Evolutionary conservation across 2,888 invertebrate species (phyloP).

Genomic region (Nomada ruficornis): DNA sequence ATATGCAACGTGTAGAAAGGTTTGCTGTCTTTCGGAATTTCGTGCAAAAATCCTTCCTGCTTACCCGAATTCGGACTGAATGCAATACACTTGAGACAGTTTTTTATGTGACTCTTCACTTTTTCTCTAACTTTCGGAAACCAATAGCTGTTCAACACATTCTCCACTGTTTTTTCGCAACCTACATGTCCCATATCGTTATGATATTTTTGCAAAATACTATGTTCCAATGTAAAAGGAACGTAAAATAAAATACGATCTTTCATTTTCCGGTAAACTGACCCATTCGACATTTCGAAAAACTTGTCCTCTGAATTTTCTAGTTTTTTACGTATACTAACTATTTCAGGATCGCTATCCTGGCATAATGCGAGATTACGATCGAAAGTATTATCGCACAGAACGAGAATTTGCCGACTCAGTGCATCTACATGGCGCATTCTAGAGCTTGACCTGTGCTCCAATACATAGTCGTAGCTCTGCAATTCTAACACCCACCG

Average conservation of each 20-base stretch:
- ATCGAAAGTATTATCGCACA: background rate
- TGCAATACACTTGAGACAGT: slow-evolving; percentile 15
- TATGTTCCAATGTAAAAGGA: background rate
- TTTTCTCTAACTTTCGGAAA: background rate
- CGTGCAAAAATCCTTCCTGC: background rate
- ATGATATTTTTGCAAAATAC: background rate
- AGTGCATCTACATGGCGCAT: background rate
- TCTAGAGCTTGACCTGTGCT: background rate
- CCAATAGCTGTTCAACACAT: slow-evolving; percentile 3
- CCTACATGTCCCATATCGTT: slow-evolving; percentile 10
- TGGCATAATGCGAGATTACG: background rate
- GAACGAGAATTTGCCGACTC: background rate
- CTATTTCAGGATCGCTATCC: background rate
- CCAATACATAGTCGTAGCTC: background rate
- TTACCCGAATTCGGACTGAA: background rate
- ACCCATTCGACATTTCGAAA: slow-evolving; percentile 13
- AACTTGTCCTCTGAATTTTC: background rate
- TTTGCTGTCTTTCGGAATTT: background rate
- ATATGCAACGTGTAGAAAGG: too few relatives aligned
- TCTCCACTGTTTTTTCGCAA: background rate
- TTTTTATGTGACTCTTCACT: background rate
- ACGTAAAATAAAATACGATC: slow-evolving; percentile 18
- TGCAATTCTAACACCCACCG: background rate
- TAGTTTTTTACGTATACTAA: background rate
- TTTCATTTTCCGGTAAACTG: background rate